phyloP scores from a whole-genome alignment of 2,888 invertebrate species.

The Byasa hedistus region DNA sequence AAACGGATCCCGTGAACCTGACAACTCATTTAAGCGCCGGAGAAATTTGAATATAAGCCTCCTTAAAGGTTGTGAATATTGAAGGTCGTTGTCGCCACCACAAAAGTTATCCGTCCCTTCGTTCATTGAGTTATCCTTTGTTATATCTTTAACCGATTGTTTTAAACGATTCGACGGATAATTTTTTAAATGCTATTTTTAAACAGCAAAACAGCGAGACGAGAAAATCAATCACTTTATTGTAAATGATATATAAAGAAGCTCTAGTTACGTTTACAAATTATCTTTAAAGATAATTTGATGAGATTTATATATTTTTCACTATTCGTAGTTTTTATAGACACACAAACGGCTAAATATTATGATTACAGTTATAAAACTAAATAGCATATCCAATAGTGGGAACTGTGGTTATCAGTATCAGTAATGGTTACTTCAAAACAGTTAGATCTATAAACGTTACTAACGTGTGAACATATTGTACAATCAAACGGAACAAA shows the following conservation, averaged over 20 bases:
- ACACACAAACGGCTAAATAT: no score
- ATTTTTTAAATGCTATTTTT: background rate
- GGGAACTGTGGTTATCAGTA: background rate
- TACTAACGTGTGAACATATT: background rate
- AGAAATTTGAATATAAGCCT: conserved; percentile 28
- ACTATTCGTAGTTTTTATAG: no score
- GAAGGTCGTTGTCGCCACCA: background rate
- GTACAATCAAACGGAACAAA: background rate
- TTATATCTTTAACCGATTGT: background rate
- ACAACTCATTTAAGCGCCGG: conserved; percentile 17
- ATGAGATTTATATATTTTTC: no score
- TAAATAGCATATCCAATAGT: background rate
- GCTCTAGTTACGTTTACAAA: no score
- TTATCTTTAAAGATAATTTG: no score
- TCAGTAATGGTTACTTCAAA: background rate
- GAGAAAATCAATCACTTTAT: no score
- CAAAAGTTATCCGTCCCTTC: conserved; percentile 9
- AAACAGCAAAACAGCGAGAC: no score
- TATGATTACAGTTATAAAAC: no score
- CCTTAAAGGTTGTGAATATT: conserved; percentile 18
- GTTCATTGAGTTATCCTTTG: background rate
- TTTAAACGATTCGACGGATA: background rate
- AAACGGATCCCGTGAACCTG: conserved; percentile 17
- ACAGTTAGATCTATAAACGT: background rate
- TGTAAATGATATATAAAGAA: no score